Evolutionary conservation across 2,113 vertebrate genomes (phyloP).

Genomic region (Lontra canadensis): DNA sequence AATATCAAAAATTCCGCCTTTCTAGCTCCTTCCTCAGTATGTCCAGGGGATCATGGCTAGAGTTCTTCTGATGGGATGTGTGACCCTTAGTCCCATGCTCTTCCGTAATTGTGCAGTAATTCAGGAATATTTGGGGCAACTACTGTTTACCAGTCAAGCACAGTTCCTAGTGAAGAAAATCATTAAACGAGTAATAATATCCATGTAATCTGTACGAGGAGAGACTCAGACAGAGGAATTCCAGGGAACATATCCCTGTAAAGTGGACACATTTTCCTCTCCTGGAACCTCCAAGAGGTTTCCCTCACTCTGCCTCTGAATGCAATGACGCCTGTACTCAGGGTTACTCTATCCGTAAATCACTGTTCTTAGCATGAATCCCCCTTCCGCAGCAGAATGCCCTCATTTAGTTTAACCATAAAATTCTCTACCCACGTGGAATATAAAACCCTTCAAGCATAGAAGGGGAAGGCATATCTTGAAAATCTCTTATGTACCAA

Average conservation of each 20-base stretch:
- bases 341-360: neutral
- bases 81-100: neutral
- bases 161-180: neutral
- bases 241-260: neutral
- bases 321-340: neutral
- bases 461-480: neutral
- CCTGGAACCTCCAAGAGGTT: too few relatives aligned
- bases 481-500: neutral
- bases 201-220: neutral
- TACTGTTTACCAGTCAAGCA: neutral
- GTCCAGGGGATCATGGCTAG: neutral
- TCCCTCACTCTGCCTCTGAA: neutral
- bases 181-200: neutral
- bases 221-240: neutral
- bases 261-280: neutral
- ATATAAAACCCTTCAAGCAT: neutral
- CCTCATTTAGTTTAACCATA: neutral
- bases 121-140: neutral
- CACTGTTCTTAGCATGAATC: neutral
- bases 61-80: neutral
- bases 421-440: neutral
- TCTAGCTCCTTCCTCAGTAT: neutral
- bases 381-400: neutral
- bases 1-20: neutral
- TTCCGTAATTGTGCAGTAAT: neutral